phyloP scores from a whole-genome alignment of 2,888 invertebrate species.

The Morpho helenor region DNA sequence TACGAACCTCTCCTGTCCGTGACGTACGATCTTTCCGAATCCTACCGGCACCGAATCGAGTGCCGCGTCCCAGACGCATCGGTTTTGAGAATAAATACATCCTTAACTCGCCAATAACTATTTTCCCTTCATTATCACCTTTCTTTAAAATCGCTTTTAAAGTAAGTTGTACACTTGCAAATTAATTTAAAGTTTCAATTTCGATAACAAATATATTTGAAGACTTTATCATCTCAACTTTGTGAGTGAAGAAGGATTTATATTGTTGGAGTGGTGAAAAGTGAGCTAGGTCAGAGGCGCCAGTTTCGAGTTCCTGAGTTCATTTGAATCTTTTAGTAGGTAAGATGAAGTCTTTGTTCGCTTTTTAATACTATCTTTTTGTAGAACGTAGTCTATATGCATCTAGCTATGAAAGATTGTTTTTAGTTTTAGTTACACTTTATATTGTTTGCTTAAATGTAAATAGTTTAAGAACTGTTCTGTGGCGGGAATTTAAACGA shows the following conservation, averaged over 20 bases:
- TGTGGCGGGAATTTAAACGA: too few relatives aligned
- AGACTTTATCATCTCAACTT: slow-evolving; percentile 25
- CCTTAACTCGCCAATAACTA: slow-evolving; percentile 39
- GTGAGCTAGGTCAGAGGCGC: slow-evolving; percentile 48
- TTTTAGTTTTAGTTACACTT: background rate
- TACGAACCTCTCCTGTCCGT: slow-evolving; percentile 72
- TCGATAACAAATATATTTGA: slow-evolving; percentile 18
- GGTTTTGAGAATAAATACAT: slow-evolving; percentile 41
- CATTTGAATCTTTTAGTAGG: slow-evolving; percentile 66
- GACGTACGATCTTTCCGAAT: slow-evolving; percentile 69
- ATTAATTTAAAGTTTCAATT: slow-evolving; percentile 8
- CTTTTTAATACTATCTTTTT: slow-evolving; percentile 46
- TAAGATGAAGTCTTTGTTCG: slow-evolving; percentile 54
- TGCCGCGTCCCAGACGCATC: slow-evolving; percentile 48
- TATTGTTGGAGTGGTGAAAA: slow-evolving; percentile 58
- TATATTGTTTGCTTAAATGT: background rate
- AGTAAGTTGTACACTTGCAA: background rate
- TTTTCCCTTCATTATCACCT: slow-evolving; percentile 26
- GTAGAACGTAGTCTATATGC: background rate
- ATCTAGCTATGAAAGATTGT: background rate
- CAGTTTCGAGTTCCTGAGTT: slow-evolving; percentile 48
- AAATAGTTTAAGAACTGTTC: too few relatives aligned
- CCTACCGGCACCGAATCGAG: slow-evolving; percentile 64
- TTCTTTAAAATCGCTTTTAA: slow-evolving; percentile 2
- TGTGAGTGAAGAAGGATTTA: slow-evolving; percentile 47